phyloP scores from a whole-genome alignment of 2,888 invertebrate genomes.

The Melangyna quadrimaculata region DNA sequence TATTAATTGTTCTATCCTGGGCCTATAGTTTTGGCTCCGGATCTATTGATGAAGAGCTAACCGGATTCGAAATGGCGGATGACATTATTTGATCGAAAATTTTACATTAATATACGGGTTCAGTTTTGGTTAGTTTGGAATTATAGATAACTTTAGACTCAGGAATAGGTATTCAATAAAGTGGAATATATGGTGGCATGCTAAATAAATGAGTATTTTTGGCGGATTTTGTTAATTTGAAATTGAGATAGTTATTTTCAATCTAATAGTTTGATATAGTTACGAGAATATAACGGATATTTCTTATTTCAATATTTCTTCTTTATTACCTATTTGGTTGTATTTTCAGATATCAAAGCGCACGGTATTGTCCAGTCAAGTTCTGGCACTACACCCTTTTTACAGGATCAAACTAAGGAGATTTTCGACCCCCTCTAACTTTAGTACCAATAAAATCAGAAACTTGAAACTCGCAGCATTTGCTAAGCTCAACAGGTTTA shows the following conservation, averaged over 20 bases:
- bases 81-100: slow-evolving; percentile 10
- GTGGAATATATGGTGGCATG: not conserved
- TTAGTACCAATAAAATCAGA: too few species aligned
- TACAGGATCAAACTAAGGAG: too few species aligned
- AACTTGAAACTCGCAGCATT: too few species aligned
- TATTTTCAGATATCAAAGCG: too few species aligned
- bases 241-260: not conserved
- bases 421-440: too few species aligned
- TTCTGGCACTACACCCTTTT: too few species aligned
- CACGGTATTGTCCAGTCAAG: too few species aligned
- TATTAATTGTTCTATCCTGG: not conserved
- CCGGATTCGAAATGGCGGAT: slow-evolving; percentile 1
- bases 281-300: too few species aligned
- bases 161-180: not conserved
- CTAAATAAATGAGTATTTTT: not conserved
- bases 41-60: slow-evolving; percentile 6
- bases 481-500: too few species aligned
- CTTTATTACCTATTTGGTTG: too few species aligned
- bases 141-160: not conserved
- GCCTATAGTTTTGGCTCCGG: not conserved
- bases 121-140: not conserved
- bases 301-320: too few species aligned
- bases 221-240: not conserved
- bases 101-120: not conserved
- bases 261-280: too few species aligned